These are phyloP conservation scores for Grammomys dolichurus DNA, from an alignment of 2,113 vertebrate species.

Conservation along the genomic window DNA sequence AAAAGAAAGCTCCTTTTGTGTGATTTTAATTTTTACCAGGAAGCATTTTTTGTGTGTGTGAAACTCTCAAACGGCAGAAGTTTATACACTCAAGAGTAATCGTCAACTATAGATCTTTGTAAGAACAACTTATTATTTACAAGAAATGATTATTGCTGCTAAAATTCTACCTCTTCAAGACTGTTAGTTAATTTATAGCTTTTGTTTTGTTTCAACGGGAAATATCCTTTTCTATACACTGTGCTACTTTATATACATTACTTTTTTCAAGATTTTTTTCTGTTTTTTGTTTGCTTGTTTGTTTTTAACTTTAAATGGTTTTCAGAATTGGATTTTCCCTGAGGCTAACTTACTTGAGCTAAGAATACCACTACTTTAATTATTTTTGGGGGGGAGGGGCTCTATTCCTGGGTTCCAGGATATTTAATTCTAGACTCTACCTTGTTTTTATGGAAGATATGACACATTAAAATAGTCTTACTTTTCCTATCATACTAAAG, in stretches of 20 bases:
- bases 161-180: constrained; percentile 90
- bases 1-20: background rate
- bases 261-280: background rate
- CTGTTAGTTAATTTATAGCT: constrained; percentile 93
- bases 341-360: background rate
- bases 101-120: background rate
- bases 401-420: background rate
- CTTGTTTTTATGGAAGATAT: background rate
- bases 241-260: constrained; percentile 82
- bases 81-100: background rate
- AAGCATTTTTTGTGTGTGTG: background rate
- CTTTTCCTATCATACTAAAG: background rate
- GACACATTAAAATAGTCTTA: background rate
- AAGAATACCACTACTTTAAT: background rate
- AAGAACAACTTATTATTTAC: constrained; percentile 72
- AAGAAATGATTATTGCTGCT: constrained; percentile 97
- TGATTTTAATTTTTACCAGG: background rate
- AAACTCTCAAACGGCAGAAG: background rate
- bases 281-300: background rate
- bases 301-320: background rate
- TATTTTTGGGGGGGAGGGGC: background rate
- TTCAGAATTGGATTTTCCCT: background rate
- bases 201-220: constrained; percentile 86
- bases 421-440: background rate
- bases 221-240: constrained; percentile 88